phyloP scores from a whole-genome alignment of 2,888 invertebrate genomes.

The Hyposoter didymator region DNA sequence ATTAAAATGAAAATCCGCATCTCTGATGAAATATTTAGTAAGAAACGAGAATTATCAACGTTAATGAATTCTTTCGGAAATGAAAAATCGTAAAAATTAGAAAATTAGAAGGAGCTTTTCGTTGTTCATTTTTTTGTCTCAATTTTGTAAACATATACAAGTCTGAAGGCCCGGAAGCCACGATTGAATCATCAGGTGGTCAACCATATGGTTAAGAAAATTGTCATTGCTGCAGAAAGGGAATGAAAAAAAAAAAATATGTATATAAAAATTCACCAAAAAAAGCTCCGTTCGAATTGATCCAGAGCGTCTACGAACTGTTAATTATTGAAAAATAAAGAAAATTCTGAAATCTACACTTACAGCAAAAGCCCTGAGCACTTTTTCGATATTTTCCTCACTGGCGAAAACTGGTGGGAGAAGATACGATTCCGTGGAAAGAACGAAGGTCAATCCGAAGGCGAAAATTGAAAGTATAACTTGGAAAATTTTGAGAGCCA shows the following conservation, averaged over 20 bases:
- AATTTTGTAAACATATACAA: not conserved
- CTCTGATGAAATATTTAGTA: not conserved
- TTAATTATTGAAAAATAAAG: not conserved
- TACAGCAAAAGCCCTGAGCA: slow-evolving; percentile 49
- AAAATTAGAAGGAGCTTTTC: not conserved
- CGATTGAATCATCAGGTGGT: not conserved
- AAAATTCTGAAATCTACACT: slow-evolving; percentile 2
- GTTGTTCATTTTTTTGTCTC: too few relatives aligned
- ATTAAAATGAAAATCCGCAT: not conserved
- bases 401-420: slow-evolving; percentile 19
- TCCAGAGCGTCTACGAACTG: not conserved
- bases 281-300: not conserved
- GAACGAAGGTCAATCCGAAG: slow-evolving; percentile 14
- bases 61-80: not conserved
- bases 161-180: not conserved
- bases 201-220: not conserved
- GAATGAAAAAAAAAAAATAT: too few relatives aligned
- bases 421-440: slow-evolving; percentile 9
- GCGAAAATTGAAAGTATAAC: slow-evolving; percentile 44
- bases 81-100: not conserved
- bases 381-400: slow-evolving; percentile 41
- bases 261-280: too few relatives aligned
- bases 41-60: not conserved
- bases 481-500: slow-evolving; percentile 48
- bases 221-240: not conserved